Percentiles rank a stretch among this genome's conserved stretches.
Evolutionary conservation across 2,113 vertebrate genomes (phyloP).

Genomic region (Poecilia latipinna): DNA sequence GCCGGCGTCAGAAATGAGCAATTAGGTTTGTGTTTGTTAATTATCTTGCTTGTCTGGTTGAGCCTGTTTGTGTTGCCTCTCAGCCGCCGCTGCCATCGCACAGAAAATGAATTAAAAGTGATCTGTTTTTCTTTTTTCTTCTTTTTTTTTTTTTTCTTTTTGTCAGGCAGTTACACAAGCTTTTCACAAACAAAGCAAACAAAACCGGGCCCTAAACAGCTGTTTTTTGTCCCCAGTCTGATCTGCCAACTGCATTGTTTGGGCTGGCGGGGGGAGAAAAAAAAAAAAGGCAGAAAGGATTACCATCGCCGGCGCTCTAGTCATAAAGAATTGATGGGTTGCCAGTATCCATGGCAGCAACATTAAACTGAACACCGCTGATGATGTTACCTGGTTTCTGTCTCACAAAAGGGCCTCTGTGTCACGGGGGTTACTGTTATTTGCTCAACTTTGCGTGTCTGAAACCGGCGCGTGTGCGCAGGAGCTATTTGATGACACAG

Average conservation of each 20-base stretch:
- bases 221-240: constrained; percentile 72
- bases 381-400: constrained; percentile 80
- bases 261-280: constrained; percentile 27
- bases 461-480: constrained; percentile 79
- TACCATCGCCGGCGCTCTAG: constrained; percentile 76
- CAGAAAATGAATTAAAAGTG: constrained; percentile 78
- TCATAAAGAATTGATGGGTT: constrained; percentile 79
- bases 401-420: constrained; percentile 79
- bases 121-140: constrained; percentile 60
- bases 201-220: constrained; percentile 78
- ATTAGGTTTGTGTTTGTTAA: constrained; percentile 85
- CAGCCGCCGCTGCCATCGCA: constrained; percentile 74
- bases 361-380: constrained; percentile 79
- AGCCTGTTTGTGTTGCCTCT: constrained; percentile 80
- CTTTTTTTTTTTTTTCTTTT: constrained; percentile 57
- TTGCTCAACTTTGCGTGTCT: constrained; percentile 86
- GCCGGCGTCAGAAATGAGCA: constrained; percentile 83
- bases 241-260: constrained; percentile 77
- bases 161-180: constrained; percentile 72
- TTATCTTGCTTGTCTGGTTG: constrained; percentile 82
- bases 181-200: constrained; percentile 78
- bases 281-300: constrained; percentile 59
- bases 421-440: constrained; percentile 82
- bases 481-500: constrained; percentile 83
- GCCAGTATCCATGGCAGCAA: constrained; percentile 84